Conservation (phyloP, 2,113 vertebrate genomes). For the Hyperoodon ampullatus region DNA sequence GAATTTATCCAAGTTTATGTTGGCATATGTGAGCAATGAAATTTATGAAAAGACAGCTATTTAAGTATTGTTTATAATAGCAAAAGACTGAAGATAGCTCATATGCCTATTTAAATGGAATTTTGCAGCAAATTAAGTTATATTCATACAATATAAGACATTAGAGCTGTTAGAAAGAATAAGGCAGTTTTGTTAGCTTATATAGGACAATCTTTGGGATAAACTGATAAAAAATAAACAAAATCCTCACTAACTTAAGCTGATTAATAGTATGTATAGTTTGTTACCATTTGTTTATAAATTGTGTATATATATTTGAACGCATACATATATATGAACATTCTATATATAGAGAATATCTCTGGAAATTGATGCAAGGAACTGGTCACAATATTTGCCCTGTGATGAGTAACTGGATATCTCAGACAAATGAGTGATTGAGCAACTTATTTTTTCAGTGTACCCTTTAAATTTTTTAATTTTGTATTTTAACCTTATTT, state of each 20-base stretch:
- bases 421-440: neutral
- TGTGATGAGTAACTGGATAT: neutral
- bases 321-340: neutral
- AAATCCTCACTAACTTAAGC: neutral
- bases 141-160: neutral
- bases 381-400: neutral
- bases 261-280: neutral
- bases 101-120: neutral
- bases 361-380: neutral
- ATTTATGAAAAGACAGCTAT: neutral
- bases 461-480: neutral
- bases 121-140: neutral
- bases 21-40: neutral
- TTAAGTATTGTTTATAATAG: neutral
- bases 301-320: neutral
- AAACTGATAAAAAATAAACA: neutral
- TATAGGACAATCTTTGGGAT: neutral
- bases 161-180: neutral
- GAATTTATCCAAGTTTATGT: neutral
- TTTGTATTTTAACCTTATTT: neutral
- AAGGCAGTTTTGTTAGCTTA: neutral
- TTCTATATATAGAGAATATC: neutral
- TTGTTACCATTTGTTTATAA: neutral
- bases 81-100: neutral
- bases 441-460: neutral